Percentiles rank a stretch among this genome's conserved stretches.
These are phyloP conservation scores for Lagorchestes hirsutus DNA, from an alignment of 2,797 vertebrate genomes.

Conservation along the genomic window DNA sequence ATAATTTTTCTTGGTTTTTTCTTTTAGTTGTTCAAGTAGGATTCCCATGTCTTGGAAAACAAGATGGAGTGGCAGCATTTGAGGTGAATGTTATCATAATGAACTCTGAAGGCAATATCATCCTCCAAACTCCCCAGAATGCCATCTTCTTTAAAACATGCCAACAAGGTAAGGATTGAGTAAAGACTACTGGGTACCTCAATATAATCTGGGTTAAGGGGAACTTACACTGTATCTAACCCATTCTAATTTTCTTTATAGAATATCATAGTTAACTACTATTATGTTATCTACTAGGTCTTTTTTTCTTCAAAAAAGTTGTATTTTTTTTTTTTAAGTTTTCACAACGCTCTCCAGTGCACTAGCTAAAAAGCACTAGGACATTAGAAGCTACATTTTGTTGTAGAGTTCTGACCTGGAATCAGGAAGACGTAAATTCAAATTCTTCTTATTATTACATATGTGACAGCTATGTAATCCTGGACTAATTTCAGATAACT, in stretches of 20 bases:
- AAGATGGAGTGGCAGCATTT: slow-evolving; percentile 93
- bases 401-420: background rate
- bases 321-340: background rate
- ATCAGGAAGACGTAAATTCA: background rate
- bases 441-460: background rate
- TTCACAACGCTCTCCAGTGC: background rate
- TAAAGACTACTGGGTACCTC: background rate
- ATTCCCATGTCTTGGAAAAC: slow-evolving; percentile 93
- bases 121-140: slow-evolving; percentile 93
- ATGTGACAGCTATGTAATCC: background rate
- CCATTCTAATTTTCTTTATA: background rate
- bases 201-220: background rate
- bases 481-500: background rate
- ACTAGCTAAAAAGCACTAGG: background rate
- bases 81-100: slow-evolving; percentile 92
- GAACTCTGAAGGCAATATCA: slow-evolving; percentile 91
- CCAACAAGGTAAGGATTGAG: slow-evolving; percentile 90
- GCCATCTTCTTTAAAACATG: slow-evolving; percentile 96
- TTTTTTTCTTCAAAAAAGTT: background rate
- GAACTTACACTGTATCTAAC: background rate
- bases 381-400: background rate
- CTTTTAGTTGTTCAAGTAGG: slow-evolving; percentile 91
- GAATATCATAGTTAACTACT: no score
- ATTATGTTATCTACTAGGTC: background rate
- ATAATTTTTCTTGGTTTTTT: slow-evolving; percentile 63